Percentiles rank a stretch among this genome's conserved stretches.
Evolutionary conservation across 2,797 vertebrate species (phyloP).

Genomic region (Microchirus variegatus): DNA sequence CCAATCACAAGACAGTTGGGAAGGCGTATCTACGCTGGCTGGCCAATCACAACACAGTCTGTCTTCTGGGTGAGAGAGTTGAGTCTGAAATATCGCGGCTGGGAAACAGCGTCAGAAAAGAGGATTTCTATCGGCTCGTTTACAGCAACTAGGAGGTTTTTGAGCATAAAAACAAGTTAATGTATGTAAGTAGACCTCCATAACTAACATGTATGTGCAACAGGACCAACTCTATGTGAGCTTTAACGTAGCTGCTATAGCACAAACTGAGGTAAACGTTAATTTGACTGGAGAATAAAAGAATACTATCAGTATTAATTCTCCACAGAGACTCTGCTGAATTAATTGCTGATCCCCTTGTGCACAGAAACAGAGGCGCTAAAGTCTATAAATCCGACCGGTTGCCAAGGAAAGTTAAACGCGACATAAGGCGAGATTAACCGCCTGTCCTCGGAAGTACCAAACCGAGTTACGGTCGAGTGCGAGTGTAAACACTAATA

Average conservation of each 20-base stretch:
- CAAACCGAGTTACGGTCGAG: conserved; percentile 62
- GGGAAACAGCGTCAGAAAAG: no score
- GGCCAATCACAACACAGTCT: no score
- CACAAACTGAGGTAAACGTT: conserved; percentile 11
- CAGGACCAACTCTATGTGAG: no score
- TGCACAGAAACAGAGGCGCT: conserved; percentile 58
- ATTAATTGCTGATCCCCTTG: conserved; percentile 64
- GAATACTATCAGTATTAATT: conserved; percentile 42
- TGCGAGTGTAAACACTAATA: conserved; percentile 73
- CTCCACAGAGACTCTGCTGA: conserved; percentile 43
- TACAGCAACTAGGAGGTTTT: no score
- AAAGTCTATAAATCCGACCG: conserved; percentile 70
- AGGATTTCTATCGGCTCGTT: no score
- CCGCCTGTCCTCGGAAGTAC: conserved; percentile 65
- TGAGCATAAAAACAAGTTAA: no score
- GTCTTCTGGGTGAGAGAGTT: no score
- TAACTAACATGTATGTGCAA: no score
- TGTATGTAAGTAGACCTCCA: no score
- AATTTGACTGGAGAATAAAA: not conserved
- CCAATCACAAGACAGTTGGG: no score
- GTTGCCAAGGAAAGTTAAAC: conserved; percentile 69
- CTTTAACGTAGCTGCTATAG: conserved; percentile 12
- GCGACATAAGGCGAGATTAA: conserved; percentile 71
- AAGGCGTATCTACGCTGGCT: no score
- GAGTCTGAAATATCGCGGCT: no score